A percentile compares a stretch with the other conserved stretches of the same genome.
These are phyloP conservation scores for Mylabris sibirica DNA, from an alignment of 2,888 invertebrate species.

Conservation along the genomic window DNA sequence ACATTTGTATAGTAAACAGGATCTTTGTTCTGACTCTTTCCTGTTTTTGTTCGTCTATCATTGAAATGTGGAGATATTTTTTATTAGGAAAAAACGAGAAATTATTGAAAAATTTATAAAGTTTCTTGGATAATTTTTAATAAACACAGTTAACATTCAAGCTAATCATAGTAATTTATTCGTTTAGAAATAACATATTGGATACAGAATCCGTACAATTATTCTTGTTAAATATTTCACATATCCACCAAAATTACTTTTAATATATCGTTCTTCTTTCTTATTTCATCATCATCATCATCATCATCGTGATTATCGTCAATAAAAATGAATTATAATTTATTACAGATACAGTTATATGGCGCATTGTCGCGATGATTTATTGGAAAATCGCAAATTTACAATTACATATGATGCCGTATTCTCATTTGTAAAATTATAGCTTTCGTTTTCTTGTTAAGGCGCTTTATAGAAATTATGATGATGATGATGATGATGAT, in stretches of 20 bases:
- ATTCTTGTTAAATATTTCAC: neutral
- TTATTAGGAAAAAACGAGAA: no score
- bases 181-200: neutral
- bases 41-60: no score
- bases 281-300: no score
- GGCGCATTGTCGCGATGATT: conserved; percentile 17
- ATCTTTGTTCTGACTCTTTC: neutral
- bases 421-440: conserved; percentile 28
- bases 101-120: no score
- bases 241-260: neutral
- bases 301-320: neutral
- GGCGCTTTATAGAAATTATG: neutral
- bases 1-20: neutral
- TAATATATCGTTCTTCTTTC: neutral
- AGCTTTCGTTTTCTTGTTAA: conserved; percentile 28
- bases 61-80: no score
- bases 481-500: neutral
- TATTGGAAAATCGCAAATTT: conserved; percentile 19
- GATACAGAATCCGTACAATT: neutral
- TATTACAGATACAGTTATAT: conserved; percentile 11
- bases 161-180: conserved; percentile 13
- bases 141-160: conserved; percentile 9
- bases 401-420: conserved; percentile 21
- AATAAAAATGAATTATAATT: conserved; percentile 11
- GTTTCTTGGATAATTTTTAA: conserved; percentile 1